Evolutionary conservation across 2,113 vertebrate species (phyloP).

Genomic region (Leiothrix lutea): DNA sequence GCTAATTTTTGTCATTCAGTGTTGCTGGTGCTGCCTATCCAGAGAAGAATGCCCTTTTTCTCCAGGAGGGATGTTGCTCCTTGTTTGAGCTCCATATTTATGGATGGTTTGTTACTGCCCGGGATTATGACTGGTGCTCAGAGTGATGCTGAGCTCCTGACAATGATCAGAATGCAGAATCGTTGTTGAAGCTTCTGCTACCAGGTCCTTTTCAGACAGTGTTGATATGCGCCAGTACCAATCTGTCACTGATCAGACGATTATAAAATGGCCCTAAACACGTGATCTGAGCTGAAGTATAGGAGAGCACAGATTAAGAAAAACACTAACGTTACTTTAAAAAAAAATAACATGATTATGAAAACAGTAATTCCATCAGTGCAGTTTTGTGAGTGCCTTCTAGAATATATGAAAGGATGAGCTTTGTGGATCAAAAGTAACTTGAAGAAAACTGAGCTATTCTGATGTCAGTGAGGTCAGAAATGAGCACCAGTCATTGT

Average conservation of each 20-base stretch:
- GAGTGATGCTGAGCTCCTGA: neutral
- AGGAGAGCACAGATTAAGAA: neutral
- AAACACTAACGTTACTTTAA: rapidly evolving
- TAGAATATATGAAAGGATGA: neutral
- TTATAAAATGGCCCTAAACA: neutral
- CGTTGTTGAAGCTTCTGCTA: neutral
- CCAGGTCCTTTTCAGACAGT: neutral
- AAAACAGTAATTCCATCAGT: neutral
- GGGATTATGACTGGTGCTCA: neutral
- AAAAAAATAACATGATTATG: neutral
- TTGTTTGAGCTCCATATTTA: neutral
- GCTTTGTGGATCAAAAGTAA: neutral
- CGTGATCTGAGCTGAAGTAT: neutral
- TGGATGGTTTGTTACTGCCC: neutral
- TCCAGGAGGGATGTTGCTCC: neutral
- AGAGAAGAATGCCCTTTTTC: neutral
- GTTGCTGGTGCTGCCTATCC: neutral
- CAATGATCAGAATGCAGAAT: neutral
- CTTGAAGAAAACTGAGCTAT: neutral
- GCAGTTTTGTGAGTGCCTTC: neutral
- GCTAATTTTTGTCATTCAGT: neutral
- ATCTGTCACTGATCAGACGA: neutral
- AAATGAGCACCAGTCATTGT: neutral
- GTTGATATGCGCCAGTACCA: neutral
- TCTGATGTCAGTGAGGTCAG: neutral